Evolutionary conservation across 1,140 invertebrate species (phyloP), one percentile per base, ranked within the genome.

Genomic region (Tetranychus urticae): DNA sequence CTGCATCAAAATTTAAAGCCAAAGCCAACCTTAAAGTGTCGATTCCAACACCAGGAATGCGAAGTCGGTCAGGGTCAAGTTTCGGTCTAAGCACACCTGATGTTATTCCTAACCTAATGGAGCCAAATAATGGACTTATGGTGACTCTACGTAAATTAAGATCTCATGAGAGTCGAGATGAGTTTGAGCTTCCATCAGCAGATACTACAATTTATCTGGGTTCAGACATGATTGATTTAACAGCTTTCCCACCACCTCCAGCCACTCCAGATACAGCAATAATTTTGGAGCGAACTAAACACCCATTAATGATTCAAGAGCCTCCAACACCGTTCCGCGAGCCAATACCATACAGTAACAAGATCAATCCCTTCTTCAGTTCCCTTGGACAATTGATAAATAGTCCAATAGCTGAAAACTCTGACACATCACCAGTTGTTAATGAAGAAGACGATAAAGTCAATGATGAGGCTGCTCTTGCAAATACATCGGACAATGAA

Each of bases 221-320:
- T 71, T 82, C 84, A 36, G 87, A 90, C 76, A 82, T 90, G 65
- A 90, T 89, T 69, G 87, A 91, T 77, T 76, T 91, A 70, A 88
- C 86, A 46, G 77, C 86, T 68, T 80, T 90, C 69, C 86, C 84
- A 58, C 86, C 86, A 7, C 86, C 85, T 8, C 6, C n/a, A 33
- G 8, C 23, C 7, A 52, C 50, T 31, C n/a, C 31, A n/a, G 14
- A 52, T 8, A 31, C 50, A 52, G n/a, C 31, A n/a, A 23, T 31
- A 23, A 52, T 6, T 2, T n/a, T n/a, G 2, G 31, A 33, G 50
- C n/a, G 5, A 4, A 52, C 5, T n/a, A 52, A 52, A 6, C n/a
- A 31, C 23, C 50, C n/a, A 2, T n/a, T 31, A 23, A 23, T 63
- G 13, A 8, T 35, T 33, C 50, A 63, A 63, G 35, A 23, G 14